Conservation (phyloP, 2,113 vertebrate genomes). For the Salvelinus namaycush region DNA sequence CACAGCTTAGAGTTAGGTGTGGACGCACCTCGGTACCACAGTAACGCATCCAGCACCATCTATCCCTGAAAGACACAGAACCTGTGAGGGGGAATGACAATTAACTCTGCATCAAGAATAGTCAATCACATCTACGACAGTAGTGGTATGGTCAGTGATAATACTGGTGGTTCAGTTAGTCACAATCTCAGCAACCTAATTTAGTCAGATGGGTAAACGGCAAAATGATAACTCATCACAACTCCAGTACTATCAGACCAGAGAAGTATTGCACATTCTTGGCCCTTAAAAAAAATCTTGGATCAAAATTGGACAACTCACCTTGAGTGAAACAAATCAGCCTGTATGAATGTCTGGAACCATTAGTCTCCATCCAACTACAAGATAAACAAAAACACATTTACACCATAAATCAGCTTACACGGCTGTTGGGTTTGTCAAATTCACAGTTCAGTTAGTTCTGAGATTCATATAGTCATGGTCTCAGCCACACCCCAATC, state of each 20-base stretch:
- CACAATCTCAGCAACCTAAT: constrained; percentile 45
- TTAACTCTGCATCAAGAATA: neutral
- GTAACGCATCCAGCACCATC: neutral
- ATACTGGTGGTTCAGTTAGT: constrained; percentile 43
- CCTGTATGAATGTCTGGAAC: too few species aligned
- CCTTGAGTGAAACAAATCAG: too few species aligned
- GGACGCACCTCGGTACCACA: neutral
- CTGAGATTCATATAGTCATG: neutral
- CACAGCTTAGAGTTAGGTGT: neutral
- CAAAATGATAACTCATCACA: constrained; percentile 54
- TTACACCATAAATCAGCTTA: too few species aligned
- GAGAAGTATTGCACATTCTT: neutral
- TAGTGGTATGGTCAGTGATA: neutral
- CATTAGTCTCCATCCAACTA: too few species aligned
- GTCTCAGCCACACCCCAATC: neutral
- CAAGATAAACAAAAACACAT: too few species aligned
- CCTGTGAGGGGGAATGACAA: too few species aligned
- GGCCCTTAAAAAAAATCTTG: too few species aligned
- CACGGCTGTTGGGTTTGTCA: too few species aligned
- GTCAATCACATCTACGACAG: neutral
- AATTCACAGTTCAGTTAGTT: too few species aligned
- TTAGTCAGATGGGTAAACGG: constrained; percentile 62
- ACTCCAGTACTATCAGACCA: neutral
- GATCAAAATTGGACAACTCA: too few species aligned
- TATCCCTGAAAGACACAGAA: neutral